phyloP scores from a whole-genome alignment of 2,888 invertebrate species.

The Brassicogethes aeneus region DNA sequence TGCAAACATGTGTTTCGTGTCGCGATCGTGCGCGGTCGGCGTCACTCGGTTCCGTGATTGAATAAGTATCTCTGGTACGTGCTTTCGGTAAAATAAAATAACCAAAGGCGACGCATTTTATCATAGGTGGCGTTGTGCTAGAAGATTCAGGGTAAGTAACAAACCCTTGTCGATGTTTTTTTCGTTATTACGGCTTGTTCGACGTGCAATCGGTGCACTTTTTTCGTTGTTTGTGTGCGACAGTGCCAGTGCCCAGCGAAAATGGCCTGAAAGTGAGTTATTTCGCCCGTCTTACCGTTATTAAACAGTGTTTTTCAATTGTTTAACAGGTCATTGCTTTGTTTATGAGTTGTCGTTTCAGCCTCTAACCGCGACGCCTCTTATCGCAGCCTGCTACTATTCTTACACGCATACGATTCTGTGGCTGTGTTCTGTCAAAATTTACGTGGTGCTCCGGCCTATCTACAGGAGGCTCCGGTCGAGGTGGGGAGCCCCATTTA shows the following conservation, averaged over 20 bases:
- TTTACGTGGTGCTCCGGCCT: constrained; percentile 14
- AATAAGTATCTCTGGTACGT: constrained; percentile 45
- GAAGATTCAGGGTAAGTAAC: constrained; percentile 40
- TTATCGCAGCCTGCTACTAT: too few species aligned
- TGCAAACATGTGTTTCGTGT: constrained; percentile 34
- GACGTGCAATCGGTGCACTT: constrained; percentile 21
- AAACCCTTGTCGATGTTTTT: constrained; percentile 39
- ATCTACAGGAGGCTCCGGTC: constrained; percentile 33
- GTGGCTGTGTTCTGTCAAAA: constrained; percentile 2
- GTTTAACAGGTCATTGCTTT: constrained; percentile 43
- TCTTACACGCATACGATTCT: too few species aligned
- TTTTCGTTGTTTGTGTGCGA: constrained; percentile 18
- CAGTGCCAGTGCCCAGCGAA: constrained; percentile 10
- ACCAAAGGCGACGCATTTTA: constrained; percentile 40
- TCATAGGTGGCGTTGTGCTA: constrained; percentile 42
- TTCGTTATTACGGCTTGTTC: constrained; percentile 27
- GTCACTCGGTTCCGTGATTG: constrained; percentile 31
- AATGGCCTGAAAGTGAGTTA: constrained; percentile 13
- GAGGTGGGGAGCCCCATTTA: constrained; percentile 33
- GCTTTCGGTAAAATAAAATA: constrained; percentile 38
- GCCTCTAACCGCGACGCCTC: not conserved
- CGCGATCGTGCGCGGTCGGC: constrained; percentile 29
- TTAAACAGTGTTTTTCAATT: constrained; percentile 28
- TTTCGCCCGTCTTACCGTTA: constrained; percentile 2
- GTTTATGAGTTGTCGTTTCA: constrained; percentile 34